phyloP scores from a whole-genome alignment of 2,888 invertebrate species.

The Acanthosoma haemorrhoidale region DNA sequence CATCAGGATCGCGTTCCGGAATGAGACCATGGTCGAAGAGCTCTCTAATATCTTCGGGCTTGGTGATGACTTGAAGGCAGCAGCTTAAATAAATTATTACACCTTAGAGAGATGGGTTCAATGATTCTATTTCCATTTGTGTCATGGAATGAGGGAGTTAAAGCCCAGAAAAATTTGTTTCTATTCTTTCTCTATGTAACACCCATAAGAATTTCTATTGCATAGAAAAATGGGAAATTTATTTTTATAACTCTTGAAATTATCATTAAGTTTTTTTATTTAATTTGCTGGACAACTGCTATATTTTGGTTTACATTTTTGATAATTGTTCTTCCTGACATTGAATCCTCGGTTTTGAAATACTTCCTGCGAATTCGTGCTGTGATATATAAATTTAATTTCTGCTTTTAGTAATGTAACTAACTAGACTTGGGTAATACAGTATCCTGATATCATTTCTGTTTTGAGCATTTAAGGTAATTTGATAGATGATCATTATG shows the following conservation, averaged over 20 bases:
- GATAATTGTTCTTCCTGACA: background rate
- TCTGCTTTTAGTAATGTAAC: background rate
- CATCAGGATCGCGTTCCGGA: constrained; percentile 89
- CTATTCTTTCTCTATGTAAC: background rate
- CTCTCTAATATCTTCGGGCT: constrained; percentile 51
- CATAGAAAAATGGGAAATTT: background rate
- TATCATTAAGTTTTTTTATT: too few relatives aligned
- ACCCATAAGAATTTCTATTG: background rate
- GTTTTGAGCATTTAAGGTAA: background rate
- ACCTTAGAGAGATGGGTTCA: background rate
- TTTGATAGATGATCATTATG: background rate
- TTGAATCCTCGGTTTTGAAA: background rate
- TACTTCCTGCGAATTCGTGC: background rate
- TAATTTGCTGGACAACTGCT: too few relatives aligned
- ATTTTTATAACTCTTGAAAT: too few relatives aligned
- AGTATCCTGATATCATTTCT: too few relatives aligned
- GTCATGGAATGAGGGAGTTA: background rate
- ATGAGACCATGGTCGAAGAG: constrained; percentile 88
- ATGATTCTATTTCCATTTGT: constrained; percentile 8
- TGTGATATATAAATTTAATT: constrained; percentile 5
- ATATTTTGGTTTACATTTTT: too few relatives aligned
- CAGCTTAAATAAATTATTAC: background rate
- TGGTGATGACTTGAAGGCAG: background rate
- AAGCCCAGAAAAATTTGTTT: background rate
- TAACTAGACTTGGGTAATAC: too few relatives aligned